Base-by-base conservation (phyloP, 2,797 vertebrate species). In the Myotis planiceps region DNA sequence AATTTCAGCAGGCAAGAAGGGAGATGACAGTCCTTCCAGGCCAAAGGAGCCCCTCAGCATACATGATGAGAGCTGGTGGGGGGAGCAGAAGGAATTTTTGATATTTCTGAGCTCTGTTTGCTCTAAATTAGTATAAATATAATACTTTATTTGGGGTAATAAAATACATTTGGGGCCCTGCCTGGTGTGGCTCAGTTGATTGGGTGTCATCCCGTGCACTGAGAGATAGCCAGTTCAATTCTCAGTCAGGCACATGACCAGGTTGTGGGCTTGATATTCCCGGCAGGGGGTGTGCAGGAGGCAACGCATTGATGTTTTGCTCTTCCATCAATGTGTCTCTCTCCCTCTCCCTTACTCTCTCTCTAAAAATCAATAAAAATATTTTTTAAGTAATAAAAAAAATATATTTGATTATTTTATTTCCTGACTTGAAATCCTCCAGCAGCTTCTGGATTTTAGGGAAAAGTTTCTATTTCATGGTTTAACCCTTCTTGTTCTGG, bases 1-100 rank as follows among this genome's bases (percentile, higher is more conserved):
- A 39, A 5, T 29, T 68, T 75, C 27, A 29, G 8, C 12, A 51
- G 47, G 14, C 15, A 4, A 8, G n/a, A 51, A 29, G 75, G 47
- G 32, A 72, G 74, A 2, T 5, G 6, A 27, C 45, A 51, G 55
- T 23, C 6, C 21, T 27, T 49, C 53, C 49, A 37, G 60, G 34
- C 37, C 88, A 12, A 5, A 34, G 37, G 39, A 78, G 51, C 5
- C 39, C 0, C 0, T 34, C 34, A 12, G 83, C 55, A 18, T 7
- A 15, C 16, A 4, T 0, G 1, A 3, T 5, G 66, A 32, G 0
- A n/a, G 6, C 0, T 1, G 6, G 47, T 23, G 23, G 2, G 8
- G 51, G 51, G 65, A 25, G 65, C 23, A 32, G 2, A 47, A 66
- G 69, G 32, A 12, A 14, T 15, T 4, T 37, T 27, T 49, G 0